Conservation (phyloP, 2,888 invertebrate genomes). For the Altica lythri region DNA sequence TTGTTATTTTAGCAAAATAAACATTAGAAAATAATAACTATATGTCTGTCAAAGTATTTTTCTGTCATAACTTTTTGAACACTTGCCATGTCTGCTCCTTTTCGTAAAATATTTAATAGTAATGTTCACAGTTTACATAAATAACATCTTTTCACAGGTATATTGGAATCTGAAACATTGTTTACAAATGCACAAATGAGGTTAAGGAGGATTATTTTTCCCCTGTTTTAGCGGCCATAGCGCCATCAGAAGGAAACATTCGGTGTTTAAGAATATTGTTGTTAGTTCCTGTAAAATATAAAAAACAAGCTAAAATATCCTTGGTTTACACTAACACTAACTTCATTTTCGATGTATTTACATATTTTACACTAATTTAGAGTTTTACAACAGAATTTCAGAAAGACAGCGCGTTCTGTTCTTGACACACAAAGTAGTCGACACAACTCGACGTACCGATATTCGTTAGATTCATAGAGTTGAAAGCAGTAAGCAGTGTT, state of each 20-base stretch:
- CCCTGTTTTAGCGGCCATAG: slow-evolving; percentile 57
- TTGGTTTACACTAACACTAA: slow-evolving; percentile 39
- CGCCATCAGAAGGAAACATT: slow-evolving; percentile 54
- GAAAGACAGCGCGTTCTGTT: slow-evolving; percentile 46
- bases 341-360: slow-evolving; percentile 33
- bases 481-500: slow-evolving; percentile 62
- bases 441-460: slow-evolving; percentile 40
- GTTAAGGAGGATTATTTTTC: slow-evolving; percentile 56
- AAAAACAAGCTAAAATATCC: slow-evolving; percentile 36
- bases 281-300: slow-evolving; percentile 41
- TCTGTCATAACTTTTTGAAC: slow-evolving; percentile 28
- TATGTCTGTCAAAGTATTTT: slow-evolving; percentile 28
- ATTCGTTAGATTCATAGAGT: slow-evolving; percentile 52
- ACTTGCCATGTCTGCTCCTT: slow-evolving; percentile 31
- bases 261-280: slow-evolving; percentile 51
- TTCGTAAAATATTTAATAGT: slow-evolving; percentile 23
- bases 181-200: slow-evolving; percentile 52
- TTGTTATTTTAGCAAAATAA: slow-evolving; percentile 14
- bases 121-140: slow-evolving; percentile 26
- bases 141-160: slow-evolving; percentile 16
- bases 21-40: slow-evolving; percentile 31
- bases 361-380: slow-evolving; percentile 30
- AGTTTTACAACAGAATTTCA: slow-evolving; percentile 39
- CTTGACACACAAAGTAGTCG: slow-evolving; percentile 42
- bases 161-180: slow-evolving; percentile 39